A percentile compares a stretch with the other conserved stretches of the same genome.
Conservation (phyloP, 1,140 invertebrate species). For the Pseudomyrmex cubaensis region DNA sequence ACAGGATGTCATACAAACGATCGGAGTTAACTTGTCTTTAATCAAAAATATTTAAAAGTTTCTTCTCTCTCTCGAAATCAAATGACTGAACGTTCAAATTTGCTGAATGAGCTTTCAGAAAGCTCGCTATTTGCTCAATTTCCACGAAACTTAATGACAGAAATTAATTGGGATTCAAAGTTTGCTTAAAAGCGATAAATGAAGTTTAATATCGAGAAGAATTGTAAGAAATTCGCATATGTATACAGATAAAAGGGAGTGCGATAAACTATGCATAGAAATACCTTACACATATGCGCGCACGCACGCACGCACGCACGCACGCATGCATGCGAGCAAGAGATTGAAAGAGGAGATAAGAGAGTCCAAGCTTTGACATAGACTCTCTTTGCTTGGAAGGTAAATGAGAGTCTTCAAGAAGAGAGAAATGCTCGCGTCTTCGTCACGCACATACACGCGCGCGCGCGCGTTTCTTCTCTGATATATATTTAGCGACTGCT, state of each 20-base stretch:
- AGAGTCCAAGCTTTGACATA: conserved; percentile 18
- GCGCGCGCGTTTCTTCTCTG: conserved; percentile 57
- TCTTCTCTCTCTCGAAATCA: no score
- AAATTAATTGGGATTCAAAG: background rate
- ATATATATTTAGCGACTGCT: conserved; percentile 82
- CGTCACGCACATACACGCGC: conserved; percentile 9
- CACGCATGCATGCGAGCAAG: background rate
- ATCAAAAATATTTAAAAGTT: no score
- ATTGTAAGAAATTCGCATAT: background rate
- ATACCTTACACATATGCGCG: background rate
- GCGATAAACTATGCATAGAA: background rate
- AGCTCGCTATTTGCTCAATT: background rate
- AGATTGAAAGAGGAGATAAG: conserved; percentile 3
- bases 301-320: no score
- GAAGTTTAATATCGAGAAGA: background rate
- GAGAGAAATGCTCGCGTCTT: conserved; percentile 60
- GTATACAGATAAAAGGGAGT: background rate
- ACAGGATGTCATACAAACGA: background rate
- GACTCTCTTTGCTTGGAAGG: conserved; percentile 41
- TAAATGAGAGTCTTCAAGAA: conserved; percentile 59
- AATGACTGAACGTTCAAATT: background rate
- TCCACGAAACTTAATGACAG: background rate
- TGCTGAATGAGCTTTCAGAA: background rate
- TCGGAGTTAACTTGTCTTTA: conserved; percentile 4
- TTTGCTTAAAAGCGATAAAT: background rate